Evolutionary conservation across 2,113 vertebrate species (phyloP).

Genomic region (Isichthys henryi): DNA sequence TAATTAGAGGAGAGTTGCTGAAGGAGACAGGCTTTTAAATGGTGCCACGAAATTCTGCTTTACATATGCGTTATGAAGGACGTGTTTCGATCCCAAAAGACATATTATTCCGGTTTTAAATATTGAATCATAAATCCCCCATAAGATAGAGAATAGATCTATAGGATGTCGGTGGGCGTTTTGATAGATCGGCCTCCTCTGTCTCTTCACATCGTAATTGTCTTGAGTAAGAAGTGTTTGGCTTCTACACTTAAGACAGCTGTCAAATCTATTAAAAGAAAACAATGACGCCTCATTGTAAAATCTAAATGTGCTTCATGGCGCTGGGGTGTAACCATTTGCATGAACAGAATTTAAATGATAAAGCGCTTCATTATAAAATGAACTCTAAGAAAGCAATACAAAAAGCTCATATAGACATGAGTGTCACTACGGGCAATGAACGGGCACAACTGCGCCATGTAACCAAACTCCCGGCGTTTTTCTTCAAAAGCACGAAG

Average conservation of each 20-base stretch:
- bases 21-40: background rate
- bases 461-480: background rate
- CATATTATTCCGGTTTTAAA: background rate
- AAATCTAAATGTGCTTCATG: background rate
- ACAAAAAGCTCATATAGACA: background rate
- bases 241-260: background rate
- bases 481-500: background rate
- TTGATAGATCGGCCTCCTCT: conserved; percentile 6
- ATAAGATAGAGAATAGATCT: background rate
- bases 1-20: background rate
- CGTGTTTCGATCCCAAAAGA: background rate
- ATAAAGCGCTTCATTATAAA: conserved; percentile 3
- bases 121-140: conserved; percentile 10
- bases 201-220: conserved; percentile 6
- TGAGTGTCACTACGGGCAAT: background rate
- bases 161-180: background rate
- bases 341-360: conserved; percentile 1
- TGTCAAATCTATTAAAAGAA: conserved; percentile 13
- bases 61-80: background rate
- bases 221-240: background rate
- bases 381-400: background rate
- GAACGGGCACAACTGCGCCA: background rate
- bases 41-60: background rate
- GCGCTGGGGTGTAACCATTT: conserved; percentile 2
- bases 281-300: background rate